A percentile compares a stretch with the other conserved stretches of the same genome.
These are phyloP conservation scores for Neodiprion fabricii DNA, from an alignment of 1,140 invertebrate genomes.

Conservation along the genomic window DNA sequence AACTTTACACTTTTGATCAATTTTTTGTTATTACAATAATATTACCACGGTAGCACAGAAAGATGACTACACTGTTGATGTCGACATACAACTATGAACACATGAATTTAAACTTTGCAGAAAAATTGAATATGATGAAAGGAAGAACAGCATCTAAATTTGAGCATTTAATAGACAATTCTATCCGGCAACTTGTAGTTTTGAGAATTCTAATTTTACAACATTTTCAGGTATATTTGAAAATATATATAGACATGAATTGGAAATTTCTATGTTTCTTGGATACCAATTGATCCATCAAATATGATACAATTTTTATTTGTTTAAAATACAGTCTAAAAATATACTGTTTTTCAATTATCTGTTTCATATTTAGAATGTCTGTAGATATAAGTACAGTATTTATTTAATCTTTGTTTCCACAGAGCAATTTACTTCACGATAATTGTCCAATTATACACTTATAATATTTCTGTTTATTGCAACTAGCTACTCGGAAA, in stretches of 20 bases:
- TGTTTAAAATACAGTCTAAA: conserved; percentile 57
- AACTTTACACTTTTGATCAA: not conserved
- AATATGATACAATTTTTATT: conserved; percentile 36
- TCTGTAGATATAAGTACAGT: not conserved
- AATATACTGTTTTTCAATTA: conserved; percentile 53
- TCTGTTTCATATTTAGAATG: not conserved
- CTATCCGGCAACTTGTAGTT: not conserved
- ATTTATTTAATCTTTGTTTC: conserved; percentile 7
- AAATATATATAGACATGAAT: conserved; percentile 50
- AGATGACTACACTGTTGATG: not conserved
- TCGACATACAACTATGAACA: no score
- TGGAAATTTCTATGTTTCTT: conserved; percentile 36
- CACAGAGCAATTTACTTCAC: conserved; percentile 11
- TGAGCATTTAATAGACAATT: not conserved
- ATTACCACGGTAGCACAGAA: not conserved
- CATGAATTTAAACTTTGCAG: not conserved
- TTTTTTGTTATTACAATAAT: not conserved
- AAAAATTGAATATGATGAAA: no score
- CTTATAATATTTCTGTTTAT: not conserved
- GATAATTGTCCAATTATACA: not conserved
- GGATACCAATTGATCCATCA: conserved; percentile 42
- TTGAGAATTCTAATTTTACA: not conserved
- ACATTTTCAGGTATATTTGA: conserved; percentile 42
- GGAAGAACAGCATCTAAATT: conserved; percentile 18
- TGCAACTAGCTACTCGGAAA: not conserved